These are phyloP conservation scores for Buceros bicornis DNA, from an alignment of 2,797 vertebrate species.

Conservation along the genomic window DNA sequence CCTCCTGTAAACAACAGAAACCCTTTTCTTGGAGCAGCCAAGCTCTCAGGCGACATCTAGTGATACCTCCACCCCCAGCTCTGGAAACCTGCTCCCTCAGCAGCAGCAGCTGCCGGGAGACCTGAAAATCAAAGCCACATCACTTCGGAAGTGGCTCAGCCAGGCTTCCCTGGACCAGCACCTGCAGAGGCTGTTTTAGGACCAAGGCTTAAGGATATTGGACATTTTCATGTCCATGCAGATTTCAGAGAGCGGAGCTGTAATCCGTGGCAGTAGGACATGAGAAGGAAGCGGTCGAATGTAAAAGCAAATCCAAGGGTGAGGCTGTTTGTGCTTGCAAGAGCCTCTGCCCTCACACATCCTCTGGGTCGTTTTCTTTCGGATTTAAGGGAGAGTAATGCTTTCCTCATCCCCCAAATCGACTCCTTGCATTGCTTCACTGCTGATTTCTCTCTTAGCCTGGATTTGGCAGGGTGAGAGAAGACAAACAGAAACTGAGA, in stretches of 20 bases:
- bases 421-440: not conserved
- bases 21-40: not conserved
- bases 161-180: not conserved
- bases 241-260: not conserved
- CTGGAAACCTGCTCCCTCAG: not conserved
- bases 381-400: not conserved
- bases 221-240: not conserved
- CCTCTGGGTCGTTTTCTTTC: not conserved
- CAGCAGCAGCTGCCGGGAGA: too few relatives aligned
- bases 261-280: not conserved
- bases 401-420: not conserved
- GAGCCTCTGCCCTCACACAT: not conserved
- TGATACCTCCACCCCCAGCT: not conserved
- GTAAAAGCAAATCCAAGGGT: not conserved
- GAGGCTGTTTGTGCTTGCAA: not conserved
- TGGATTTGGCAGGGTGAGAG: not conserved
- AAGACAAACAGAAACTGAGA: not conserved
- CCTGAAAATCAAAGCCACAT: not conserved
- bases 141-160: not conserved
- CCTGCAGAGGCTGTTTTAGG: not conserved
- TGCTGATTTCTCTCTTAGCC: not conserved
- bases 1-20: not conserved
- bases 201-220: not conserved
- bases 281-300: not conserved
- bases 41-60: slow-evolving; percentile 55